phyloP scores from a whole-genome alignment of 2,888 invertebrate species.

The Prenolepis imparis region DNA sequence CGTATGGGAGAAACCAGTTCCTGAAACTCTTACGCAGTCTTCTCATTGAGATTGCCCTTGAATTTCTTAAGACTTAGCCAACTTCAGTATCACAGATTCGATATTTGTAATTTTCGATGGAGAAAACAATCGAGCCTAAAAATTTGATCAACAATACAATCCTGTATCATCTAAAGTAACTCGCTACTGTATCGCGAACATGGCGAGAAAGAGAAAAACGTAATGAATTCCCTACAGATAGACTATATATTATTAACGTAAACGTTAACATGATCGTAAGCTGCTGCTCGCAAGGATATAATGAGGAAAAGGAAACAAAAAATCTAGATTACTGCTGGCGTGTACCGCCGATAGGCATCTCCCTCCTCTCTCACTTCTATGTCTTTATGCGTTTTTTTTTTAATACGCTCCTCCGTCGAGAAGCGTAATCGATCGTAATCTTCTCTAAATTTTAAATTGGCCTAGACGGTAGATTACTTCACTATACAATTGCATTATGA shows the following conservation, averaged over 20 bases:
- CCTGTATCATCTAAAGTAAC: conserved; percentile 19
- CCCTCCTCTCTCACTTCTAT: conserved; percentile 67
- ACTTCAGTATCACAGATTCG: conserved; percentile 34
- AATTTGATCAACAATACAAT: conserved; percentile 26
- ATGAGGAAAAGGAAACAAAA: conserved; percentile 54
- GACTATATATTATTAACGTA: conserved; percentile 15
- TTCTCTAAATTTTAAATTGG: conserved; percentile 61
- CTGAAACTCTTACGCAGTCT: background rate
- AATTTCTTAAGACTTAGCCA: conserved; percentile 21
- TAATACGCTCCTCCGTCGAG: conserved; percentile 49
- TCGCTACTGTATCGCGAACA: background rate
- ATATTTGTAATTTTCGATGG: background rate
- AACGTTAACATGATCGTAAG: conserved; percentile 27
- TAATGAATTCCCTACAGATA: background rate
- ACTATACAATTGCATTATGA: conserved; percentile 79
- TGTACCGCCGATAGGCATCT: conserved; percentile 60
- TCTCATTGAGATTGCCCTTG: conserved; percentile 5
- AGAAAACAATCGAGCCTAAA: background rate
- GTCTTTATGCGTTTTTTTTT: conserved; percentile 63
- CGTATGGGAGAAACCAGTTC: background rate
- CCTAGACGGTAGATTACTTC: conserved; percentile 77
- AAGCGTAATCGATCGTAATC: conserved; percentile 61
- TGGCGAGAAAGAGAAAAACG: background rate
- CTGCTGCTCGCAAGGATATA: conserved; percentile 26
- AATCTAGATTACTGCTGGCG: conserved; percentile 44